Evolutionary conservation across 53 echinoderm and acorn worm species (phyloP).

Genomic region (Echinometra lucunter): DNA sequence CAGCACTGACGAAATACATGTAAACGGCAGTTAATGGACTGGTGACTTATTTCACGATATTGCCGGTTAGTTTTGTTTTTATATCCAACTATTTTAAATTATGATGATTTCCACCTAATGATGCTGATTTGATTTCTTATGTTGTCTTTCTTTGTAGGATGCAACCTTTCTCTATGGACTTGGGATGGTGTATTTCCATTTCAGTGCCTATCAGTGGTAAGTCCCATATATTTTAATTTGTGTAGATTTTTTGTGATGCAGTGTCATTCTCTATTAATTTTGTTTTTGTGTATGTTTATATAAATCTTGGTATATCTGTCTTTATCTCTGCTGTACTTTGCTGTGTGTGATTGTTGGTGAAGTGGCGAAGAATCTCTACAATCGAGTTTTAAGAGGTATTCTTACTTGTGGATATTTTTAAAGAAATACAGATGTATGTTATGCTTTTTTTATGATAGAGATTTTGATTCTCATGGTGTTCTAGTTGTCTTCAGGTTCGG

Average conservation of each 20-base stretch:
- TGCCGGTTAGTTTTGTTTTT: no score
- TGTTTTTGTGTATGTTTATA: neutral
- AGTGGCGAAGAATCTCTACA: no score
- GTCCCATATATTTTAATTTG: constrained; percentile 53
- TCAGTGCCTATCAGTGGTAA: constrained; percentile 98
- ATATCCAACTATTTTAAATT: no score
- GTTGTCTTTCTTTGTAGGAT: constrained; percentile 77
- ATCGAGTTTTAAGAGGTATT: neutral
- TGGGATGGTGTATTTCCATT: constrained; percentile 99
- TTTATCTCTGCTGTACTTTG: neutral
- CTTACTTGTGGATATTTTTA: neutral
- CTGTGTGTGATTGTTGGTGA: no score
- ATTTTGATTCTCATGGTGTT: neutral
- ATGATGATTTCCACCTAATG: neutral
- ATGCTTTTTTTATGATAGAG: neutral
- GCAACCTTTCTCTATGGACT: constrained; percentile 98
- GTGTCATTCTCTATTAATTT: neutral
- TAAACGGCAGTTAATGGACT: no score
- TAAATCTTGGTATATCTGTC: neutral
- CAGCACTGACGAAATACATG: no score
- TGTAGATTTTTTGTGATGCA: neutral
- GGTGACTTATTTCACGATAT: no score
- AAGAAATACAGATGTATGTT: neutral
- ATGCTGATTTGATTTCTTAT: neutral
- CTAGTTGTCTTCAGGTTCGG: neutral